Base-by-base conservation (phyloP, 2,888 invertebrate species). In the Sinodicranocentrus sp. region DNA sequence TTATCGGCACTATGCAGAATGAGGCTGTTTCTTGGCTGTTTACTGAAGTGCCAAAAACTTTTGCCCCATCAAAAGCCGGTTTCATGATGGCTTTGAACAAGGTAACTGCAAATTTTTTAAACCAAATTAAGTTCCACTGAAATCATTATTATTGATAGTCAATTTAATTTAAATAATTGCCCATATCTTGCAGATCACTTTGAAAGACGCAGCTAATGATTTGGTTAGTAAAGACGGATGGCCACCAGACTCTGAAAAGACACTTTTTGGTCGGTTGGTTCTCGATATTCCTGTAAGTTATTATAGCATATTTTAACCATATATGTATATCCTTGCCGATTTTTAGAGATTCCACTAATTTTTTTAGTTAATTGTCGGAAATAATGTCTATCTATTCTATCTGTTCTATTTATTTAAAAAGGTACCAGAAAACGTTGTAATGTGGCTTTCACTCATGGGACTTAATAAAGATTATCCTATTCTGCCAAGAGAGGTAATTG, bases 171-270 rank as follows among this genome's bases (percentile, higher is more conserved):
- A n/a, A n/a, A n/a, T n/a, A n/a, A n/a, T n/a, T n/a, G n/a, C n/a
- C n/a, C n/a, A n/a, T n/a, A n/a, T n/a, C 44, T 82, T 85, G 59
- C 67, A 90, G 92, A 92, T 95, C 89, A 92, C 96, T 90, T 92
- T 96, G 86, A 92, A 96, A 85, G 96, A 96, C 75, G 85, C 88
- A 0, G 75, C 78, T 17, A 86, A 71, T 67, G 88, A 88, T 63
- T 44, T 88, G 8, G 70, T 85, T 2, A 83, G 44, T 91, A 95
- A 95, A 91, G 93, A 93, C 87, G 91, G 91, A 87, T 98, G 98
- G 97, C 97, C 97, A 0, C 94, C 96, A 0, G 98, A 99, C 91
- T 94, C 94, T 8, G 98, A 98, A 89, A 93, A 98, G 87, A 93
- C 94, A 28, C 91, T 94, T 61, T 93, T 95, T 75, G 92, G 97